A percentile compares a stretch with the other conserved stretches of the same genome.
phyloP scores from a whole-genome alignment of 1,140 invertebrate species.

The Drosophila virilis region DNA sequence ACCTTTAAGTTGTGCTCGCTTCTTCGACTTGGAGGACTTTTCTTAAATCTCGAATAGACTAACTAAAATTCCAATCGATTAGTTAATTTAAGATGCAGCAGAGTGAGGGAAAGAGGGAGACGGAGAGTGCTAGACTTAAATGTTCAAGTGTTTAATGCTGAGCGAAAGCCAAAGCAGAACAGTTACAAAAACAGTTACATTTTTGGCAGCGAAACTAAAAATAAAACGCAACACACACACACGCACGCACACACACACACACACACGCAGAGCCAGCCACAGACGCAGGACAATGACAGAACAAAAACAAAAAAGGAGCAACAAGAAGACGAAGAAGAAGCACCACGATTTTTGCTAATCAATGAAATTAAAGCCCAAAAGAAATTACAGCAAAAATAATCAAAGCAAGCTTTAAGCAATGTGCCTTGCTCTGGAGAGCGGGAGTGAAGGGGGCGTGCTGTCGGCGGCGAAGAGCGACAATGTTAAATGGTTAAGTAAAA shows the following conservation, averaged over 20 bases:
- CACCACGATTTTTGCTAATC: slow-evolving; percentile 73
- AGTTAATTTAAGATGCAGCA: slow-evolving; percentile 24
- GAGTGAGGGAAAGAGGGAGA: background rate
- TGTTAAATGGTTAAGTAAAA: slow-evolving; percentile 37
- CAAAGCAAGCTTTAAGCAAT: slow-evolving; percentile 29
- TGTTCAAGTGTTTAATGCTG: slow-evolving; percentile 34
- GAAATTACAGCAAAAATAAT: slow-evolving; percentile 45
- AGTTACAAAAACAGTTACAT: slow-evolving; percentile 42
- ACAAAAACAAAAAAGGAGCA: slow-evolving; percentile 62
- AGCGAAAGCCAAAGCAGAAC: slow-evolving; percentile 17
- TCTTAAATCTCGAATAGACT: slow-evolving; percentile 1
- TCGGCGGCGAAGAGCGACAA: slow-evolving; percentile 22
- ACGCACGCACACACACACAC: slow-evolving; percentile 36
- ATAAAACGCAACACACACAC: slow-evolving; percentile 43
- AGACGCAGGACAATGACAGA: slow-evolving; percentile 61
- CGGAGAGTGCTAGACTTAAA: slow-evolving; percentile 24
- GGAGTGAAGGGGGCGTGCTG: background rate
- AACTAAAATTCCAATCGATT: slow-evolving; percentile 30
- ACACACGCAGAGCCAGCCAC: slow-evolving; percentile 3
- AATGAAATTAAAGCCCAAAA: slow-evolving; percentile 80
- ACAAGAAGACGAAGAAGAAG: slow-evolving; percentile 14
- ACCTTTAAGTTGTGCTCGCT: background rate
- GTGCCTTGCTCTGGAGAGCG: too few species aligned
- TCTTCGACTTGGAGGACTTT: background rate
- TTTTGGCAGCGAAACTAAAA: slow-evolving; percentile 54